These are phyloP conservation scores for Stenoptilia bipunctidactyla DNA, from an alignment of 2,888 invertebrate genomes.

Conservation along the genomic window DNA sequence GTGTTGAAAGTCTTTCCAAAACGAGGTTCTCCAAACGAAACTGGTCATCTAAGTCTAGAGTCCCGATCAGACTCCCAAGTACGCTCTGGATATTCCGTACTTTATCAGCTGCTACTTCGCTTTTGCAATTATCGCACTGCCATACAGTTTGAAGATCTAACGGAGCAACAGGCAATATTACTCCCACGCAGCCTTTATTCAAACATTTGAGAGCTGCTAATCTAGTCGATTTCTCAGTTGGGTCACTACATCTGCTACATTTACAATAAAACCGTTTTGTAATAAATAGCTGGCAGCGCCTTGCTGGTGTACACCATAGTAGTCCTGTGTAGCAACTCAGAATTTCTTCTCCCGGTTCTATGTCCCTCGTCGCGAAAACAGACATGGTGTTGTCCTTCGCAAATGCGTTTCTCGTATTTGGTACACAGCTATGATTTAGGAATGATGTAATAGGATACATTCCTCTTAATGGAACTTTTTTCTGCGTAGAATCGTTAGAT, in stretches of 20 bases:
- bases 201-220: conserved; percentile 68
- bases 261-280: conserved; percentile 77
- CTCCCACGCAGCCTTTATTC: conserved; percentile 58
- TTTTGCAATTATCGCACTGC: conserved; percentile 68
- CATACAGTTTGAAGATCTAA: conserved; percentile 57
- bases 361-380: conserved; percentile 69
- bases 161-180: conserved; percentile 64
- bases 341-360: conserved; percentile 72
- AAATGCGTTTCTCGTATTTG: conserved; percentile 76
- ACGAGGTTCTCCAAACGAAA: conserved; percentile 46
- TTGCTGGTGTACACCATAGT: conserved; percentile 76
- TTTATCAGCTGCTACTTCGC: conserved; percentile 39
- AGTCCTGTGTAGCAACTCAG: conserved; percentile 76
- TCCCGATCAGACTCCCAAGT: conserved; percentile 67
- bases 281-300: conserved; percentile 70
- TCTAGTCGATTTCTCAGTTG: conserved; percentile 71
- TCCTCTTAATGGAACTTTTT: conserved; percentile 36
- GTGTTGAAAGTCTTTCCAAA: conserved; percentile 36
- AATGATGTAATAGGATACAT: conserved; percentile 68
- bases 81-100: conserved; percentile 53
- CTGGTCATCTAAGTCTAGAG: conserved; percentile 52
- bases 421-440: conserved; percentile 77
- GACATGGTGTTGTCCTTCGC: conserved; percentile 64
- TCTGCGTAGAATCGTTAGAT: conserved; percentile 29
- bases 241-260: conserved; percentile 74